Percentiles rank a stretch among this genome's conserved stretches.
Conservation (phyloP, 2,797 vertebrate genomes). For the Enteromius thamalakanensis region DNA sequence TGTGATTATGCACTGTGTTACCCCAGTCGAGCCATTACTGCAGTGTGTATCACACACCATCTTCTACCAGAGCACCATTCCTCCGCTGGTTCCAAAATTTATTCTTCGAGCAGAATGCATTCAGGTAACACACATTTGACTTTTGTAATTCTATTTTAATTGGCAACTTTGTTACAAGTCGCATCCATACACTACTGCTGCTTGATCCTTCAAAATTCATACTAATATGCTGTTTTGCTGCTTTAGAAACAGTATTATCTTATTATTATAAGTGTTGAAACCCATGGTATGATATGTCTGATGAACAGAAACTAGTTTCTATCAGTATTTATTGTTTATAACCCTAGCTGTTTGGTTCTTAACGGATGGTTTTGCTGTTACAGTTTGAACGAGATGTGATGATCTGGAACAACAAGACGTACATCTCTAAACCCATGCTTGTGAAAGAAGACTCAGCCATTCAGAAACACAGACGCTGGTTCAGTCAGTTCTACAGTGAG, state of each 20-base stretch:
- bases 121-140: slow-evolving; percentile 72
- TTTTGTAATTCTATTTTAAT: background rate
- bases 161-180: background rate
- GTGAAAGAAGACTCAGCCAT: slow-evolving; percentile 84
- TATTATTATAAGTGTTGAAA: background rate
- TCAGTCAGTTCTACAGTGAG: slow-evolving; percentile 84
- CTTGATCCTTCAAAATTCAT: background rate
- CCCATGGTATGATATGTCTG: background rate
- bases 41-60: slow-evolving; percentile 84
- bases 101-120: slow-evolving; percentile 79
- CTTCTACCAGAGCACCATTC: slow-evolving; percentile 80
- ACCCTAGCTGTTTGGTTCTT: background rate
- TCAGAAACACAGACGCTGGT: slow-evolving; percentile 85
- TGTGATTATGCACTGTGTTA: slow-evolving; percentile 82
- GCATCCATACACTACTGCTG: background rate
- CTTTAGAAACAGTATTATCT: background rate
- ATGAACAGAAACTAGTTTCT: background rate
- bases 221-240: background rate
- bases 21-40: slow-evolving; percentile 83
- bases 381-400: slow-evolving; percentile 86
- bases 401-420: slow-evolving; percentile 90
- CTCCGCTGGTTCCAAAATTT: slow-evolving; percentile 79
- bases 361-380: slow-evolving; percentile 24
- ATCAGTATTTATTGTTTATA: background rate
- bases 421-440: slow-evolving; percentile 80